Evolutionary conservation across 1,140 invertebrate genomes (phyloP).

Genomic region (Doryteuthis pealeii): DNA sequence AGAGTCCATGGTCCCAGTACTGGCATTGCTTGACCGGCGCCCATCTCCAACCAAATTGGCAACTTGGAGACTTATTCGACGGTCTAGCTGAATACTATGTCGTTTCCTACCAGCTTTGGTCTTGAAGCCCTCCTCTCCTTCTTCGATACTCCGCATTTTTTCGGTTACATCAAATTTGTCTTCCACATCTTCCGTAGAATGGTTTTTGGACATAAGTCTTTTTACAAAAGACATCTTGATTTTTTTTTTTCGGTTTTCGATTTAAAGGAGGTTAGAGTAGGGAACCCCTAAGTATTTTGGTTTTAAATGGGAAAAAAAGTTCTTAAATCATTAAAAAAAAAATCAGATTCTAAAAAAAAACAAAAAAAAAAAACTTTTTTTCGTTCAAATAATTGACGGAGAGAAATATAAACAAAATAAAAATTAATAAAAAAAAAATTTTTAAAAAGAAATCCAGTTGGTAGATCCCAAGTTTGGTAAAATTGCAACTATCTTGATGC

Average conservation of each 20-base stretch:
- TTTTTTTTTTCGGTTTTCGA: not conserved
- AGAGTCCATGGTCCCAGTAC: slow-evolving; percentile 44
- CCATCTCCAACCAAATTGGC: slow-evolving; percentile 26
- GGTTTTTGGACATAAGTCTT: slow-evolving; percentile 9
- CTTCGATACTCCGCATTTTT: slow-evolving; percentile 45
- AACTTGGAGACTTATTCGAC: slow-evolving; percentile 47
- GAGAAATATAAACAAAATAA: too few species aligned
- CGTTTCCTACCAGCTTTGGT: slow-evolving; percentile 46
- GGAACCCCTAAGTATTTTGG: too few species aligned
- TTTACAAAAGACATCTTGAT: slow-evolving; percentile 4
- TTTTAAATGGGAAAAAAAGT: too few species aligned
- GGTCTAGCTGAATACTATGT: slow-evolving; percentile 54
- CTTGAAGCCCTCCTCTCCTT: slow-evolving; percentile 47
- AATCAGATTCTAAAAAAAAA: too few species aligned
- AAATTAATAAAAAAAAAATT: too few species aligned
- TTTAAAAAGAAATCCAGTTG: too few species aligned
- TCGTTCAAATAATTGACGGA: too few species aligned
- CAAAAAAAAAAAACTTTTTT: too few species aligned
- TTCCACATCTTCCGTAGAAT: slow-evolving; percentile 27
- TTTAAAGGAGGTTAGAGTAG: too few species aligned
- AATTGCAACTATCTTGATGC: too few species aligned
- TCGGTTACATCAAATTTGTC: slow-evolving; percentile 46
- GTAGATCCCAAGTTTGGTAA: too few species aligned
- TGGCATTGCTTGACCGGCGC: slow-evolving; percentile 38
- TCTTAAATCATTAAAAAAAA: too few species aligned